A percentile compares a stretch with the other conserved stretches of the same genome.
phyloP scores from a whole-genome alignment of 2,797 vertebrate species.

The Clarias platycephalus region DNA sequence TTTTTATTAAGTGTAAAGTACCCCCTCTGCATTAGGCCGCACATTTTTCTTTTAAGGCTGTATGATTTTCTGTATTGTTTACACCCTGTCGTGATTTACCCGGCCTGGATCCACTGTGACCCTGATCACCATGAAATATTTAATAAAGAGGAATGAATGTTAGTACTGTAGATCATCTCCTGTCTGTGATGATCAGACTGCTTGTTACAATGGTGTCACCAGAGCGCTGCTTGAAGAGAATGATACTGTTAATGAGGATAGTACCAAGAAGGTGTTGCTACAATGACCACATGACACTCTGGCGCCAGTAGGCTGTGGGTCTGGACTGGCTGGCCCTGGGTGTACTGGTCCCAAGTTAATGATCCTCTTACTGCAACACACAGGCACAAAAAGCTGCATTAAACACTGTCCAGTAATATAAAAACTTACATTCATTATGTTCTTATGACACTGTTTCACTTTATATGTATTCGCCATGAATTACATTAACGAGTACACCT shows the following conservation, averaged over 20 bases:
- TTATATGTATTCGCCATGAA: not conserved
- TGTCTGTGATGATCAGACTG: not conserved
- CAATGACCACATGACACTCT: constrained; percentile 91
- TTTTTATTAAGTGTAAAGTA: no score
- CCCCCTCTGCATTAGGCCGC: no score
- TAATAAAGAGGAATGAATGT: not conserved
- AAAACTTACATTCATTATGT: not conserved
- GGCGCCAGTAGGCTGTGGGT: constrained; percentile 87
- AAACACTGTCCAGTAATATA: not conserved
- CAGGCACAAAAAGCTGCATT: not conserved
- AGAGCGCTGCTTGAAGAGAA: not conserved
- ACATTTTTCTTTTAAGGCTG: no score
- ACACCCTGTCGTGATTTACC: not conserved
- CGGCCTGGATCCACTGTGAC: not conserved
- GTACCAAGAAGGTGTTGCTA: constrained; percentile 93
- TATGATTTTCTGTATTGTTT: no score
- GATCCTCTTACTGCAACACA: constrained; percentile 83
- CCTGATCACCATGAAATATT: not conserved
- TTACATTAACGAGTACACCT: not conserved
- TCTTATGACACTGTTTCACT: not conserved
- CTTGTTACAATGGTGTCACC: not conserved
- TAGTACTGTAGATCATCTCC: not conserved
- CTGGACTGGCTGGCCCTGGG: constrained; percentile 86
- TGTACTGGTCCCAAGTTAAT: constrained; percentile 91
- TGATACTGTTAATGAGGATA: not conserved